Evolutionary conservation across 2,888 invertebrate species (phyloP), one percentile per base, ranked within the genome.

Genomic region (Epirrhoe alternata): DNA sequence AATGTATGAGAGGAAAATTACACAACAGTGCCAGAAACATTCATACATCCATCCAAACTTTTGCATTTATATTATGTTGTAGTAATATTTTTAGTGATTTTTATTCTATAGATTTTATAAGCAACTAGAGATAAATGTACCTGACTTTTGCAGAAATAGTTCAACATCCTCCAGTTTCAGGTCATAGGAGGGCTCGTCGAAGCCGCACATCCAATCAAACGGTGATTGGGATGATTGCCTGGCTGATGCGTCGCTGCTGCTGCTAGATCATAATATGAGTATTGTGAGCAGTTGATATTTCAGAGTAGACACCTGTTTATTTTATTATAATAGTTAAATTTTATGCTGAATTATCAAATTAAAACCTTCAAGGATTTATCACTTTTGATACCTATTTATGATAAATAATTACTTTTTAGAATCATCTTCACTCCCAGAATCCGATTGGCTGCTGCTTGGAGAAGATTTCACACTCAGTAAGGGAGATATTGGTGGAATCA

Each of bases 361-460:
- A 2, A 24, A 24, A 24, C 24, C 24, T 24, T 3, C 24, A 24
- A 24, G 3, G 24, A 24, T 24, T 24, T 2, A 24, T 24, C 24
- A 24, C 24, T 10, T 10, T 3, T 8, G 35, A 38, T 38, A 8
- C 4, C 4, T 10, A 12, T 12, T 33, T 6, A 12, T 4, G 12
- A 42, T 2, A 1, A 42, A 10, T 42, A 12, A 76, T 77, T 79
- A 92, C 92, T 88, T 92, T 76, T 91, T 93, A 35, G 86, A 89
- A 71, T 93, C 93, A 89, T 93, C 93, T 71, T 93, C 93, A 81
- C 93, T 93, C 42, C 93, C 87, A 16, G 92, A 93, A 77, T 93
- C 93, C 3, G 91, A 91, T 66, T 78, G 87, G 69, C 92, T 89
- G 71, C 88, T 92, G 71, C 85, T 86, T 10, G 85, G 83, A 12